Evolutionary conservation across 30 jellyfish, hydroid and myxozoan genomes (phyloP), one percentile per base, ranked within the genome.

Genomic region (Aurelia coerulea): DNA sequence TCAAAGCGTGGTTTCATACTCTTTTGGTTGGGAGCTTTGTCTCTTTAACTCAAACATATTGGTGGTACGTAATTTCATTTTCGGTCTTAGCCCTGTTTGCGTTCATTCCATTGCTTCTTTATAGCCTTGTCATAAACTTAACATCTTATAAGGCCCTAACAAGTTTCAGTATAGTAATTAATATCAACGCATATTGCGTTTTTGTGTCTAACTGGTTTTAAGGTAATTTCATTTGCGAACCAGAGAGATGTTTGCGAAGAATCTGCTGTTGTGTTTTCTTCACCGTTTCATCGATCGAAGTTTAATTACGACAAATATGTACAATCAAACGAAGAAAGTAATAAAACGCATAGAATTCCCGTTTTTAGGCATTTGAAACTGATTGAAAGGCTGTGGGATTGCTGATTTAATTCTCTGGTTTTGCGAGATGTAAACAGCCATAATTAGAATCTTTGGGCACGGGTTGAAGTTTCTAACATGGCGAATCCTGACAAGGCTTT

Each of bases 51-150:
- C 93, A 84, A 62, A 75, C 87, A 35, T 84, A 84, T 54, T 84
- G 93, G 93, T 84, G 93, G 93, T 84, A 84, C 5, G 93, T 60
- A 56, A 62, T 35, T 68, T 4, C 39, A 68, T 83, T 83, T 54
- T 83, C 17, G 62, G 82, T 65, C 70, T 65, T 67, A 12, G 50
- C 46, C 56, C 56, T 46, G 1, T 46, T 46, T 46, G 56, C 56
- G 56, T 7, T 46, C 56, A 46, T 46, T 46, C 56, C 56, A 14
- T 79, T 65, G 75, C 89, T 33, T 42, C 89, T 65, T 79, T 66
- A 50, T 62, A 15, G 89, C 56, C 51, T 10, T 19, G 78, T 12
- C 13, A 56, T 6, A 62, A 37, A 65, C 42, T 56, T 63, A 63
- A 64, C 56, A 58, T 46, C 15, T 46, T 46, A 46, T 6, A 9